phyloP scores from a whole-genome alignment of 30 jellyfish, hydroid and myxozoan genomes.

The Rhopilema esculentum region DNA sequence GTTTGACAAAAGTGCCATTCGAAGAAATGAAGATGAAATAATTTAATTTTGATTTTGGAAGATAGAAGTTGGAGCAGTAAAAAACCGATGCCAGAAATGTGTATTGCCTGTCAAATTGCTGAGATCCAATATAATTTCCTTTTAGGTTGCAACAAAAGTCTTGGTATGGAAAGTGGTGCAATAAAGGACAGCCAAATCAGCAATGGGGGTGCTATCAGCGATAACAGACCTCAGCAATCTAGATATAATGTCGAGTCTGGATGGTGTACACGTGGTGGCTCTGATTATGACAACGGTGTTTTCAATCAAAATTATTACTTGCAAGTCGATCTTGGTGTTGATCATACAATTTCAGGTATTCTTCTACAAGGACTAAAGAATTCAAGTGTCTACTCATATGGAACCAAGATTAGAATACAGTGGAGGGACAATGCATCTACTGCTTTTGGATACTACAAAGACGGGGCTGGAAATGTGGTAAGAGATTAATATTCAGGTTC shows the following conservation, averaged over 20 bases:
- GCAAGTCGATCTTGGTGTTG: neutral
- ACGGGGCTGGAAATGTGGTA: slow-evolving; percentile 1
- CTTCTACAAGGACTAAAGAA: slow-evolving; percentile 11
- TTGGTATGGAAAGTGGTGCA: slow-evolving; percentile 79
- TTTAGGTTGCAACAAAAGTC: slow-evolving; percentile 51
- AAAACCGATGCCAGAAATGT: no score
- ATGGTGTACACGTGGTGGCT: slow-evolving; percentile 10
- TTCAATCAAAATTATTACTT: neutral
- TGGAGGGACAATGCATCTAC: neutral
- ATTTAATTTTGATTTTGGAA: no score
- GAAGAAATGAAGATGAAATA: no score
- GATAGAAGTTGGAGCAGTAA: no score
- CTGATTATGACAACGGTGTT: neutral
- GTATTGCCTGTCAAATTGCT: no score
- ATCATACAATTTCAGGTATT: slow-evolving; percentile 9
- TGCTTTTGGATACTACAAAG: slow-evolving; percentile 19
- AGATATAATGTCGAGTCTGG: slow-evolving; percentile 6
- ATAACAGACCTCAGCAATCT: neutral
- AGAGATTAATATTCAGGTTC: neutral
- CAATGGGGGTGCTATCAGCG: neutral
- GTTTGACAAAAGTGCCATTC: no score
- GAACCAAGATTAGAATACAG: slow-evolving; percentile 7
- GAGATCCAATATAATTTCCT: no score
- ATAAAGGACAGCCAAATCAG: slow-evolving; percentile 55
- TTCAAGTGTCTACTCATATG: neutral